These are phyloP conservation scores for Pseudomyrmex concolor DNA, from an alignment of 1,140 invertebrate species.

Conservation along the genomic window DNA sequence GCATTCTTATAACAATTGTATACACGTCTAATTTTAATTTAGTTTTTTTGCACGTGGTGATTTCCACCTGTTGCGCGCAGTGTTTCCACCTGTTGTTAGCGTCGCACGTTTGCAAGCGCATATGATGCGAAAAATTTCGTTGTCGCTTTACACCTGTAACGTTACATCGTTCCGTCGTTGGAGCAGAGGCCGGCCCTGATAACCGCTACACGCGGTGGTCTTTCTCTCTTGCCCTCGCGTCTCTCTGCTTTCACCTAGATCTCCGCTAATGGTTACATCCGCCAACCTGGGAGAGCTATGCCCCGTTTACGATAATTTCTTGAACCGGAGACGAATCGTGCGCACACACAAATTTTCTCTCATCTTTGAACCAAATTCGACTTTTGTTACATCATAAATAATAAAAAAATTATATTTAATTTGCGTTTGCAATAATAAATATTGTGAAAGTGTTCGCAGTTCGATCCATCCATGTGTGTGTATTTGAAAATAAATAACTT, in stretches of 20 bases:
- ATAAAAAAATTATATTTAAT: no score
- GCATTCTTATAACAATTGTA: no score
- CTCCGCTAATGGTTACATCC: conserved; percentile 76
- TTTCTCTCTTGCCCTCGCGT: conserved; percentile 29
- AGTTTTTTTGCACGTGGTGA: no score
- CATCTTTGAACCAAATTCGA: not conserved
- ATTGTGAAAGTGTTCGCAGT: no score
- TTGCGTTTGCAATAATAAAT: no score
- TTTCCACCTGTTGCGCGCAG: no score
- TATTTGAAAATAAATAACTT: no score
- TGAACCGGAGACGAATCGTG: conserved; percentile 20
- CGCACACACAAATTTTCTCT: conserved; percentile 3
- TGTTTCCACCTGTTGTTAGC: no score
- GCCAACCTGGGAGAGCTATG: conserved; percentile 74
- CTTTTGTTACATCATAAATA: no score
- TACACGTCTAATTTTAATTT: no score
- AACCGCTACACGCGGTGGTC: conserved; percentile 4
- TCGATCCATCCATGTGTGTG: no score
- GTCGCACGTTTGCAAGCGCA: not conserved
- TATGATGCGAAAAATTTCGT: conserved; percentile 6
- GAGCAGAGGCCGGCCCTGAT: conserved; percentile 55
- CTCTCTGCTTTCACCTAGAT: conserved; percentile 78
- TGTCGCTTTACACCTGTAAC: conserved; percentile 40
- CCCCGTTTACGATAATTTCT: conserved; percentile 71
- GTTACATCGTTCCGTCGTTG: conserved; percentile 5